Percentiles rank a stretch among this genome's conserved stretches.
These are phyloP conservation scores for Drosophila bocqueti DNA, from an alignment of 1,140 invertebrate genomes.

Conservation along the genomic window DNA sequence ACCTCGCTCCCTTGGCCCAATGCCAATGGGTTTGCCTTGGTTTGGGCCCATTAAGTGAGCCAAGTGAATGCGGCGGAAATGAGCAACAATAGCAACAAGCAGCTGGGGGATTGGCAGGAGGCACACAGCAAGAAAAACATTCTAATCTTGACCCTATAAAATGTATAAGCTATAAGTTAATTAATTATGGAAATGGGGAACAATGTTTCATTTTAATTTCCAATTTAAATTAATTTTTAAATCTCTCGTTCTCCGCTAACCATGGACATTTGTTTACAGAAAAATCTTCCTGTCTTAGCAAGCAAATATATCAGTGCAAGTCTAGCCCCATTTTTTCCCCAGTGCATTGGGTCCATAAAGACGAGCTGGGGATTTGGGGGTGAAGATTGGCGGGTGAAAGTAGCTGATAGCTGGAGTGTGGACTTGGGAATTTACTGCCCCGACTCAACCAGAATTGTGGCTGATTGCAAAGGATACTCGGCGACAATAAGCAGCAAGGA, in stretches of 20 bases:
- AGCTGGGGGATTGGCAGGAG: conserved; percentile 49
- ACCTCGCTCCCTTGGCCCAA: conserved; percentile 5
- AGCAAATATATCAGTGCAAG: background rate
- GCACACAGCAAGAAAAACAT: background rate
- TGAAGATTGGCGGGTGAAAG: conserved; percentile 42
- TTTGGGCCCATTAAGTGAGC: conserved; percentile 75
- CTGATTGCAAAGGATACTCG: conserved; percentile 81
- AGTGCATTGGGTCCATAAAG: conserved; percentile 16
- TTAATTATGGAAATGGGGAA: background rate
- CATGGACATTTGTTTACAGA: too few species aligned
- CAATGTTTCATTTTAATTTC: too few species aligned
- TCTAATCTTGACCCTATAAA: too few species aligned
- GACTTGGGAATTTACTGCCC: conserved; percentile 61
- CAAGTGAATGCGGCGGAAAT: conserved; percentile 82
- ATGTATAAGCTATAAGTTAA: too few species aligned
- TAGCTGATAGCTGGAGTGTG: conserved; percentile 72
- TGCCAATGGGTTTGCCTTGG: conserved; percentile 37
- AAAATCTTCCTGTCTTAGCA: background rate
- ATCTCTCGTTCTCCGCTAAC: too few species aligned
- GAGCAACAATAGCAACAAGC: conserved; percentile 82
- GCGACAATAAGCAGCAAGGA: conserved; percentile 74
- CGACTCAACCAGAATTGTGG: conserved; percentile 72
- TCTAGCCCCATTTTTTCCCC: background rate
- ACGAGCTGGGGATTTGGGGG: conserved; percentile 6
- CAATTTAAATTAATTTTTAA: too few species aligned